Conservation (phyloP, 2,113 vertebrate species). For the Antechinus flavipes region DNA sequence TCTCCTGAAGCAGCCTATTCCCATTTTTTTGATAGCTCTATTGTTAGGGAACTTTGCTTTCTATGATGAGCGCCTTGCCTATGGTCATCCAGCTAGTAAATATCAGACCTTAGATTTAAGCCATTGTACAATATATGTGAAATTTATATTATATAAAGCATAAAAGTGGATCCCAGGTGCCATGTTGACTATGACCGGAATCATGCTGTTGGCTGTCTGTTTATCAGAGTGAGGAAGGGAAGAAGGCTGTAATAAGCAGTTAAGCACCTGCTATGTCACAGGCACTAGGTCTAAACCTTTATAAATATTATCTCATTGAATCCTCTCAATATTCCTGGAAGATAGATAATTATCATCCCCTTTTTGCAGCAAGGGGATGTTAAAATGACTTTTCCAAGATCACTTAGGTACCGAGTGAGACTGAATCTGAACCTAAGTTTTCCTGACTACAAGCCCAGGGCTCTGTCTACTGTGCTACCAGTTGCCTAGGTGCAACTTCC, state of each 20-base stretch:
- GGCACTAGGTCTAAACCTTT: background rate
- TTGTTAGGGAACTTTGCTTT: background rate
- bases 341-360: background rate
- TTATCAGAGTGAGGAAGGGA: background rate
- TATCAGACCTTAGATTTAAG: background rate
- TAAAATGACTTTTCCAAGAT: background rate
- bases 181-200: background rate
- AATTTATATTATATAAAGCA: background rate
- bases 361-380: background rate
- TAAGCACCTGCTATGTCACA: no score
- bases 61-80: background rate
- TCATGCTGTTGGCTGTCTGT: background rate
- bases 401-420: background rate
- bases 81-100: background rate
- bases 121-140: background rate
- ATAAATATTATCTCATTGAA: background rate
- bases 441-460: background rate
- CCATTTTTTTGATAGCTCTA: background rate
- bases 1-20: background rate
- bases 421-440: background rate
- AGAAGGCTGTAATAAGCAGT: background rate
- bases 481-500: background rate
- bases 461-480: background rate
- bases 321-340: background rate
- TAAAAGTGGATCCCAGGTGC: background rate